Percentiles rank a stretch among this genome's conserved stretches.
These are phyloP conservation scores for Oryzias melastigma DNA, from an alignment of 2,113 vertebrate genomes.

Conservation along the genomic window DNA sequence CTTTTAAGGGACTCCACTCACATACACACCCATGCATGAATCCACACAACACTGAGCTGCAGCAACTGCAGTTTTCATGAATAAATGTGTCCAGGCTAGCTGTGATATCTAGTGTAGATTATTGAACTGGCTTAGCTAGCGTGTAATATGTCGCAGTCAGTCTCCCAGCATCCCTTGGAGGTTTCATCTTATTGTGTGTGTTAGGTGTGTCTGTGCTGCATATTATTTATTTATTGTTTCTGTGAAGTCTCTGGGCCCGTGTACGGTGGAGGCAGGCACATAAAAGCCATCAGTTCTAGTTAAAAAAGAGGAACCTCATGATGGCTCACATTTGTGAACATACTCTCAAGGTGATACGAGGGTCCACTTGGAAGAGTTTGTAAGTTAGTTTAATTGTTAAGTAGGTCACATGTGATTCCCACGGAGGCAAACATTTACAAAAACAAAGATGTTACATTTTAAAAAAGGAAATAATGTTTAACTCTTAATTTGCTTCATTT, in stretches of 20 bases:
- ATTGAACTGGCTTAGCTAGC: slow-evolving; percentile 27
- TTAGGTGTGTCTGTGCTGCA: slow-evolving; percentile 18
- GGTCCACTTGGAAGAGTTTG: no score
- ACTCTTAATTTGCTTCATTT: no score
- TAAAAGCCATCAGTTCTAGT: slow-evolving; percentile 23
- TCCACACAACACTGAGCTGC: no score
- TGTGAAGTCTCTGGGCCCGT: background rate
- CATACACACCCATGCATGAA: background rate
- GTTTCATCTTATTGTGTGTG: slow-evolving; percentile 31
- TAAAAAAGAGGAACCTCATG: slow-evolving; percentile 1
- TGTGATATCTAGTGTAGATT: slow-evolving; percentile 37
- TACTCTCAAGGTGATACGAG: no score
- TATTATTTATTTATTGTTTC: slow-evolving; percentile 43
- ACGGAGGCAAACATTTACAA: no score
- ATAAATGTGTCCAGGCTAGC: slow-evolving; percentile 21
- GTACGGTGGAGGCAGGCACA: slow-evolving; percentile 4
- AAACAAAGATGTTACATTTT: no score
- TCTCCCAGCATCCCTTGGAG: slow-evolving; percentile 17
- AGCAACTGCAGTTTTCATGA: slow-evolving; percentile 6
- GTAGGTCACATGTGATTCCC: no score
- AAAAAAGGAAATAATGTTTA: no score
- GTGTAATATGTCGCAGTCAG: slow-evolving; percentile 44
- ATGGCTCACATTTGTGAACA: slow-evolving; percentile 15
- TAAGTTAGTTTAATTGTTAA: no score
- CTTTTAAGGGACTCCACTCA: no score